Evolutionary conservation across 2,888 invertebrate species (phyloP).

Genomic region (Drosophila neonasuta): DNA sequence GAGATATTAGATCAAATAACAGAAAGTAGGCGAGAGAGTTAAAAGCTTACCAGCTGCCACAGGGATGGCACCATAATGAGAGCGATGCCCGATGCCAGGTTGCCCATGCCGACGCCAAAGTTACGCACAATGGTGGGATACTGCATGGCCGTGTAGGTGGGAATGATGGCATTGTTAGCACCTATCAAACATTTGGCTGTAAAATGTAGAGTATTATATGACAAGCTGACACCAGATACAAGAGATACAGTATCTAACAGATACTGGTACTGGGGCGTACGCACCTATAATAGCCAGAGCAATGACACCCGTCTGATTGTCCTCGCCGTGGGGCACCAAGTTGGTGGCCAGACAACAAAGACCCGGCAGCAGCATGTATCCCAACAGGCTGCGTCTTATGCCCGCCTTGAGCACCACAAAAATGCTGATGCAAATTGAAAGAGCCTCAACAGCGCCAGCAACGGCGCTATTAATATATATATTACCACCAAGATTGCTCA

Average conservation of each 20-base stretch:
- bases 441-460: conserved; percentile 88
- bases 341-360: conserved; percentile 86
- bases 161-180: conserved; percentile 90
- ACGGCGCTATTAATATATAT: conserved; percentile 87
- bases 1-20: background rate
- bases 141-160: conserved; percentile 88
- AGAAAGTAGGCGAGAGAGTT: background rate
- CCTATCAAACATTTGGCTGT: conserved; percentile 89
- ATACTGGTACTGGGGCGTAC: conserved; percentile 19
- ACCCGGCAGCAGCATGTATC: conserved; percentile 87
- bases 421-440: conserved; percentile 88
- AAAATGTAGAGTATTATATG: background rate
- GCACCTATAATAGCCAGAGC: conserved; percentile 87
- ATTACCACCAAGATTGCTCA: conserved; percentile 89
- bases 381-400: conserved; percentile 86
- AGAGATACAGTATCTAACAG: background rate
- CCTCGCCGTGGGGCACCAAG: conserved; percentile 83
- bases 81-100: conserved; percentile 89
- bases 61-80: conserved; percentile 90
- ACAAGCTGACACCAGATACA: conserved; percentile 1
- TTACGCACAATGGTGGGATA: conserved; percentile 88
- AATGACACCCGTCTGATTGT: conserved; percentile 84
- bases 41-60: conserved; percentile 87
- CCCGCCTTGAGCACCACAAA: conserved; percentile 88
- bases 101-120: conserved; percentile 88